Conservation (phyloP, 2,113 vertebrate species). For the Mystacornis crossleyi region DNA sequence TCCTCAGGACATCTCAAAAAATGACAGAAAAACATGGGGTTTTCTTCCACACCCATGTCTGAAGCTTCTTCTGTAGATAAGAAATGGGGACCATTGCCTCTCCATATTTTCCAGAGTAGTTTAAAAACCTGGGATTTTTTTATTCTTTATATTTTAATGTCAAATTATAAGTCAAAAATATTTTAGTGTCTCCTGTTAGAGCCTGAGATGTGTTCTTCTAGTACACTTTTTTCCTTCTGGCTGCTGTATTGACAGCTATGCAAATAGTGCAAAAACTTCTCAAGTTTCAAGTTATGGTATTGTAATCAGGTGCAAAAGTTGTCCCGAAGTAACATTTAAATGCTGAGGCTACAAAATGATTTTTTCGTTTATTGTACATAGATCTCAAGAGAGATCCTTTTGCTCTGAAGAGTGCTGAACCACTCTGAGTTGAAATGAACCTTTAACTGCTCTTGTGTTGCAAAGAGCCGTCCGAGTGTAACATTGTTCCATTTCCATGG, state of each 20-base stretch:
- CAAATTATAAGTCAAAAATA: not conserved
- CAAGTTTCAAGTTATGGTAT: not conserved
- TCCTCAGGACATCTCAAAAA: not conserved
- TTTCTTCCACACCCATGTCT: not conserved
- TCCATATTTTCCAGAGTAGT: not conserved
- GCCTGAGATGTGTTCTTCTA: not conserved
- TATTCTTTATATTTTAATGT: not conserved
- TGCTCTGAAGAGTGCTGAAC: not conserved
- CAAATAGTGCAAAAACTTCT: not conserved
- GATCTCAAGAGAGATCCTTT: not conserved
- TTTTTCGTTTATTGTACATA: not conserved
- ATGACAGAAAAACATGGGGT: not conserved
- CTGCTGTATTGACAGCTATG: not conserved
- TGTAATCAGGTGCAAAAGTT: not conserved
- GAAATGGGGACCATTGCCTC: not conserved
- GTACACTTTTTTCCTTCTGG: not conserved
- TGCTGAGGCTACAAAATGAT: fast-evolving
- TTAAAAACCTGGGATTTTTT: not conserved
- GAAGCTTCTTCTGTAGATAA: not conserved
- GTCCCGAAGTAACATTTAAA: not conserved
- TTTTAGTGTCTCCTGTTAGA: not conserved
- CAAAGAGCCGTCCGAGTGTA: not conserved
- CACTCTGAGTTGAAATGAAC: not conserved
- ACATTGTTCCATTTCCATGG: not conserved
- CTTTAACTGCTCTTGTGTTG: not conserved